Base-by-base conservation (phyloP, 92 coral and sea anemone genomes). In the Siderastrea radians region DNA sequence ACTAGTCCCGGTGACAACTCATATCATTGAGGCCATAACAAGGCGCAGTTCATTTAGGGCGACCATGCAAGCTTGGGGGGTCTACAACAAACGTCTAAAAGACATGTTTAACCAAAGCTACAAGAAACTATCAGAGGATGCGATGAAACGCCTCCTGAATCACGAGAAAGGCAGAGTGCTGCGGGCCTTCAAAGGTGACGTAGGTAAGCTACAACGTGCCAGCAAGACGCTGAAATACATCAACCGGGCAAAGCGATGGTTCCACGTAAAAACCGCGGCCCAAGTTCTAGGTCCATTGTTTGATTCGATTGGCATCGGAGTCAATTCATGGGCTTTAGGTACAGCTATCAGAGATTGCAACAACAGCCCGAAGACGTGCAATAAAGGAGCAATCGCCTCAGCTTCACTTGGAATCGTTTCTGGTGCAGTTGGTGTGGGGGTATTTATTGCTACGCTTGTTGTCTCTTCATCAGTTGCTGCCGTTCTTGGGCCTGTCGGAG, bases 291-390 rank as follows among this genome's bases (percentile, higher is more conserved):
- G 65, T 9, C 68, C 81, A 47, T 62, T 77, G 67, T 77, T 77
- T 55, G 81, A 77, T 17, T 1, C 26, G 16, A 55, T 55, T 49
- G 46, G 57, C 17, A 55, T 77, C 47, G 81, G 81, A 43, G 44
- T 77, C 65, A 77, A 77, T 55, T 50, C 65, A 43, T 77, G 81
- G 81, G 81, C 81, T 9, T 55, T 77, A n/a, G 43, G 47, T 1
- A 77, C 81, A 38, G 67, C 65, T 16, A 55, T 61, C 16, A 13
- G 16, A 2, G 66, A 61, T 7, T 61, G 66, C 66, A 61, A 61
- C 26, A 7, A 61, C 2, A 61, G 16, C 38, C 66, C 66, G 1
- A 13, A 2, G 43, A 61, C 66, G 7, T 61, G 66, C 1, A 61
- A 61, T 61, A 61, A 61, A 61, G 66, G 66, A 61, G 66, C 66